Evolutionary conservation across 2,113 vertebrate species (phyloP), one percentile per base, ranked within the genome.

Genomic region (Dryoscopus gambensis): DNA sequence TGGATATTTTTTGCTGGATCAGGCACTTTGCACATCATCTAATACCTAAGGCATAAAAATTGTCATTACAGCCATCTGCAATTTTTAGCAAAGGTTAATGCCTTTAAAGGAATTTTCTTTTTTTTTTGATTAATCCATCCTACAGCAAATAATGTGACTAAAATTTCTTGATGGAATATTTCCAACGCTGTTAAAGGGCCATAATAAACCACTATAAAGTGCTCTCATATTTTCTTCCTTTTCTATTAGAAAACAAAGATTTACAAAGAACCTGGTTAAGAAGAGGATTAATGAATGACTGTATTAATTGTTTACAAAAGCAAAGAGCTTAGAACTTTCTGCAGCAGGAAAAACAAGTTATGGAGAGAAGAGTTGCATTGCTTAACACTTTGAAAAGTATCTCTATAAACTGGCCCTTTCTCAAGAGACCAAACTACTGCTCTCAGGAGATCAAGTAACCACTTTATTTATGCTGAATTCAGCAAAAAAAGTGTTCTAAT

Each of bases 51-150:
- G 35, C 46, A 91, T 86, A 80, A 68, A 95, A 93, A 87, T 78
- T 82, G 68, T 44, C 73, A 59, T 84, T 92, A 62, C 57, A 92
- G 15, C 18, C 64, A 90, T 84, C 85, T 94, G 86, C 44, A 77
- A 40, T 52, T 90, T 84, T 91, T 96, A 85, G 35, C 86, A 76
- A 91, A 94, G 75, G 78, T 93, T 95, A 95, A 93, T 94, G 46
- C 12, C 31, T 94, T 77, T 44, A 71, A 79, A 88, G 56, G 25
- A 81, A 44, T 83, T 80, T 40, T 52, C 9, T 30, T 68, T 82
- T 25, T 49, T 49, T 68, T 49, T 62, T 53, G 6, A 67, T 75
- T 55, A 92, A 84, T 74, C 37, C 27, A 28, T 81, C 44, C 50
- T 53, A 44, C 17, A 73, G 33, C n/a, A 92, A 94, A 89, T 57